Conservation (phyloP, 2,113 vertebrate genomes). For the Oostethus manadensis region DNA sequence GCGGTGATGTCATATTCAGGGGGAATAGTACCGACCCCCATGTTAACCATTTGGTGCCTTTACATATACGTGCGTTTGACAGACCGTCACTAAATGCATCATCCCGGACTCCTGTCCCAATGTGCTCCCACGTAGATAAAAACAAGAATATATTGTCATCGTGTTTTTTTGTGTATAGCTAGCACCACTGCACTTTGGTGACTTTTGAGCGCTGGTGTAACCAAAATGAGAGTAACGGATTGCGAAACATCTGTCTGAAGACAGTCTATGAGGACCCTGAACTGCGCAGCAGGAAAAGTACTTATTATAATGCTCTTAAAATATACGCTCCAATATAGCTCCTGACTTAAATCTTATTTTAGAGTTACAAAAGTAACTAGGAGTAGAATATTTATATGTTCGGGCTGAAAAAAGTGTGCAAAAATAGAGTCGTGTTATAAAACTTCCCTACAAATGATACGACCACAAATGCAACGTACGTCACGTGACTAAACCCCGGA, state of each 20-base stretch:
- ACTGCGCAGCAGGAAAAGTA: constrained; percentile 1
- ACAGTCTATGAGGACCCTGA: not conserved
- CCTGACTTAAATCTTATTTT: not conserved
- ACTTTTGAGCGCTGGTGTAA: not conserved
- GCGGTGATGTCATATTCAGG: constrained; percentile 59
- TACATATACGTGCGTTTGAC: not conserved
- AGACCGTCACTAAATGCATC: constrained; percentile 9
- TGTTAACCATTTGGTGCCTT: constrained; percentile 1
- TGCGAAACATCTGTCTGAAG: constrained; percentile 2
- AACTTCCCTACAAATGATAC: not conserved
- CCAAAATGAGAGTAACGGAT: not conserved
- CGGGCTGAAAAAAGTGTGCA: not conserved
- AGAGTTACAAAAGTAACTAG: not conserved
- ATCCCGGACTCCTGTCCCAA: not conserved
- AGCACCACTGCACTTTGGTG: not conserved
- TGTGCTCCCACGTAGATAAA: too few species aligned
- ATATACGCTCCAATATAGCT: not conserved
- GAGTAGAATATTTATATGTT: not conserved
- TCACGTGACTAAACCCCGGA: constrained; percentile 58
- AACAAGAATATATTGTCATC: too few species aligned
- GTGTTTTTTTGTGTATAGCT: too few species aligned
- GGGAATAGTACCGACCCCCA: constrained; percentile 2
- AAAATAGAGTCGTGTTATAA: not conserved
- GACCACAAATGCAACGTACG: constrained; percentile 6
- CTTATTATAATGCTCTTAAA: not conserved